Percentiles rank a stretch among this genome's conserved stretches.
These are phyloP conservation scores for Macroglossus sobrinus DNA, from an alignment of 2,113 vertebrate species.

Conservation along the genomic window DNA sequence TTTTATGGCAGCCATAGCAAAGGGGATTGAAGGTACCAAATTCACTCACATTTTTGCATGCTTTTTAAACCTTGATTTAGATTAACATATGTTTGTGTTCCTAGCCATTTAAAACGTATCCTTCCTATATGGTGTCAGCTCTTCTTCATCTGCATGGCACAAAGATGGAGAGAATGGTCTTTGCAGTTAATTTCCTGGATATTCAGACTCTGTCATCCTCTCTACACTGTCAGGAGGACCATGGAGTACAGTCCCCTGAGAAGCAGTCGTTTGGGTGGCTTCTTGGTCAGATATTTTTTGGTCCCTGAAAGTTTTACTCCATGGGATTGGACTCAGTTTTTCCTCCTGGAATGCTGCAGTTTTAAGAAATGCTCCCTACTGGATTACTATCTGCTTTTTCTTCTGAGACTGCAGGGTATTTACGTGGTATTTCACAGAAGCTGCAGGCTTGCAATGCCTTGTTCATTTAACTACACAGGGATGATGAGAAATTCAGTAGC, in stretches of 20 bases:
- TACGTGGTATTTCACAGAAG: slow-evolving; percentile 48
- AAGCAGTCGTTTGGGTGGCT: neutral
- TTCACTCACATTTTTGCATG: slow-evolving; percentile 44
- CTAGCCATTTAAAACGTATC: slow-evolving; percentile 44
- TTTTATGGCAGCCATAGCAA: slow-evolving; percentile 34
- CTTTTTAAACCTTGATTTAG: slow-evolving; percentile 45
- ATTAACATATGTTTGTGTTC: slow-evolving; percentile 20
- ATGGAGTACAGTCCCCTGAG: neutral
- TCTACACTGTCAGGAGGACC: neutral
- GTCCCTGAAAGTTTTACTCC: slow-evolving; percentile 53
- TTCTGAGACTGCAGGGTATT: slow-evolving; percentile 27
- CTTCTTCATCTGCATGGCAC: neutral
- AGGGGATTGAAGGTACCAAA: neutral
- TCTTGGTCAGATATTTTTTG: slow-evolving; percentile 38
- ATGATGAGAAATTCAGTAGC: slow-evolving; percentile 52
- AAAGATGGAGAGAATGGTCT: neutral
- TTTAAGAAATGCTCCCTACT: slow-evolving; percentile 48
- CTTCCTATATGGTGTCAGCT: neutral
- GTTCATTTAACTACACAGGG: slow-evolving; percentile 51
- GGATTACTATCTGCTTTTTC: slow-evolving; percentile 42
- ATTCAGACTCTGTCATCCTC: neutral
- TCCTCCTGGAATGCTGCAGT: slow-evolving; percentile 23
- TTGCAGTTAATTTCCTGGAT: neutral
- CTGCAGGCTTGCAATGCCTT: neutral
- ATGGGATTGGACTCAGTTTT: slow-evolving; percentile 48